Base-by-base conservation (phyloP, 2,113 vertebrate species). In the Otolemur garnettii region DNA sequence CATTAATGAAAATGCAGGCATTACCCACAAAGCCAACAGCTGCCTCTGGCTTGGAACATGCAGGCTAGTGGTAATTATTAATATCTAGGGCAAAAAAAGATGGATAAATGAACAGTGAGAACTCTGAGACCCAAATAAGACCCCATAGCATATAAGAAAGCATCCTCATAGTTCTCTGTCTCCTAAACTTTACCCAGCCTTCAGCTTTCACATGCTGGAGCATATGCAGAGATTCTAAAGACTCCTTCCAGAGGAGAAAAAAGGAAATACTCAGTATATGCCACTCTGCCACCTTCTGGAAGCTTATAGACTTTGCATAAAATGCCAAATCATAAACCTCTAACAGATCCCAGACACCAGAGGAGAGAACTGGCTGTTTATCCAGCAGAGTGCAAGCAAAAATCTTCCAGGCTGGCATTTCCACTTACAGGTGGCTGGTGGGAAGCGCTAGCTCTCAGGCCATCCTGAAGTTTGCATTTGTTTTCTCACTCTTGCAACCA, bases 401-500 rank as follows among this genome's bases (percentile, higher is more conserved):
- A 69, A 30, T 26, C 59, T 14, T 66, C 9, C 62, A 64, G 50
- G 77, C 53, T 28, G 78, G 45, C 42, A 45, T 19, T 33, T 17
- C 72, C 74, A 59, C 66, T 69, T 62, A 79, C 35, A 71, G 64
- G 53, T 24, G 59, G 42, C 35, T 50, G 57, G 42, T 0, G 9
- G 38, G 75, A 57, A 55, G 21, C 33, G 55, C 66, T 68, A 64
- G n/a, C 42, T 66, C 77, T 60, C 33, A 55, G 21, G 38, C n/a
- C 50, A 74, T 14, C 10, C 53, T 84, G 3, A 72, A 85, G 55
- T 18, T 64, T 55, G 9, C 17, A 64, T 13, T 8, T 78, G 53
- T 78, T 87, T 93, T 64, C 90, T 93, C 71, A 84, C 42, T 64
- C 72, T 42, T 88, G 35, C 7, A 80, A 90, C 42, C 62, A 81